These are phyloP conservation scores for Chelonus insularis DNA, from an alignment of 1,140 invertebrate genomes.

Conservation along the genomic window DNA sequence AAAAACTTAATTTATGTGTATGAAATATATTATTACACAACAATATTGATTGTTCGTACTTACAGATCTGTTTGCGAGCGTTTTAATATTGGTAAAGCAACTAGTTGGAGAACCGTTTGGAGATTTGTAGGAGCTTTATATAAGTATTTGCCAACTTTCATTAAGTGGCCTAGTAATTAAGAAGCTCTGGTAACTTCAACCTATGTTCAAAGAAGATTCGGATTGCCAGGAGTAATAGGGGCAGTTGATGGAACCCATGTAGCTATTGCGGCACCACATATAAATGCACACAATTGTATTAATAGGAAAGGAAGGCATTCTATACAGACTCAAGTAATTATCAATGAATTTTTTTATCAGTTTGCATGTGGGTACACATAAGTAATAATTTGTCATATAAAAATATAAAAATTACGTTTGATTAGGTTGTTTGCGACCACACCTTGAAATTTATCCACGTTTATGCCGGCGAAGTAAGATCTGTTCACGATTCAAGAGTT, in stretches of 20 bases:
- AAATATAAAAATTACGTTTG: constrained; percentile 22
- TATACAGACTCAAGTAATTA: constrained; percentile 27
- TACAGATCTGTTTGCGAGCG: too few species aligned
- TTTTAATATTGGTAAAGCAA: too few species aligned
- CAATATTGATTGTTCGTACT: constrained; percentile 24
- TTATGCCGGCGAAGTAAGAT: constrained; percentile 31
- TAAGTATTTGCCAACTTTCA: too few species aligned
- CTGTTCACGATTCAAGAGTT: constrained; percentile 35
- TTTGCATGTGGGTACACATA: constrained; percentile 29
- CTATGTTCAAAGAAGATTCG: constrained; percentile 1
- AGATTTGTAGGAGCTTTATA: too few species aligned
- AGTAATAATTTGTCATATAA: background rate
- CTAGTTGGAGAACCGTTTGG: too few species aligned
- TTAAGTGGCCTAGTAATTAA: background rate
- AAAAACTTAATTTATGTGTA: background rate
- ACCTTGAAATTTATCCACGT: constrained; percentile 13
- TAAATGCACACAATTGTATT: constrained; percentile 29
- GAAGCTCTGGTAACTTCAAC: constrained; percentile 14
- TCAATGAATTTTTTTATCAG: constrained; percentile 14
- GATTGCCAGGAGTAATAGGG: constrained; percentile 31
- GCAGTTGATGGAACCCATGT: constrained; percentile 38
- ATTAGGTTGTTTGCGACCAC: background rate
- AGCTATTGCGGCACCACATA: constrained; percentile 30
- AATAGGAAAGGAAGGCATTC: constrained; percentile 38
- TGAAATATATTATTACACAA: constrained; percentile 4